A percentile compares a stretch with the other conserved stretches of the same genome.
Evolutionary conservation across 1,140 invertebrate genomes (phyloP).

Genomic region (Drosophila navojoa): DNA sequence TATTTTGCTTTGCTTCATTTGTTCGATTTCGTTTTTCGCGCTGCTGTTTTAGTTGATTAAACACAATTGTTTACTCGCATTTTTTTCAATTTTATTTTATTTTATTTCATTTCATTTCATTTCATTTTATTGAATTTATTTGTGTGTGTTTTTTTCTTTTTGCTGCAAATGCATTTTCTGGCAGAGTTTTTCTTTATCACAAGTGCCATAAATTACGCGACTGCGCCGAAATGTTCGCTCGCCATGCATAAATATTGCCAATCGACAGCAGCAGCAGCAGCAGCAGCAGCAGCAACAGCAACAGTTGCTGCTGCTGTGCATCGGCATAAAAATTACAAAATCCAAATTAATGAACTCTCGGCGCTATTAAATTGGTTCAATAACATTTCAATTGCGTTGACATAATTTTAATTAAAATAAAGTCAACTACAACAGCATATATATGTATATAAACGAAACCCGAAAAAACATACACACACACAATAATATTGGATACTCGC

Average conservation of each 20-base stretch:
- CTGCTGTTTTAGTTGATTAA: conserved; percentile 71
- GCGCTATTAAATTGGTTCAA: conserved; percentile 67
- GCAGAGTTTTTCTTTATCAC: conserved; percentile 55
- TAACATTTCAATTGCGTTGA: conserved; percentile 80
- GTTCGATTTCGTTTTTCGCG: conserved; percentile 7
- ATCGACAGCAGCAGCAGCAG: neutral
- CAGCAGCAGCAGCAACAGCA: neutral
- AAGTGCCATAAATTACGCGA: conserved; percentile 63
- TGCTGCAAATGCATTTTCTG: conserved; percentile 59
- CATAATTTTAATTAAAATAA: conserved; percentile 80
- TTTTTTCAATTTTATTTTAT: neutral
- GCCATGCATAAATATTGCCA: conserved; percentile 40
- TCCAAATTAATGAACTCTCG: conserved; percentile 76
- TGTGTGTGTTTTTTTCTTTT: conserved; percentile 18
- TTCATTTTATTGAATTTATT: neutral
- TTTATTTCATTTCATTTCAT: neutral
- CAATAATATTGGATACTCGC: conserved; percentile 32
- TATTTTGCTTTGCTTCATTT: conserved; percentile 3
- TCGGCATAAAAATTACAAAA: conserved; percentile 74
- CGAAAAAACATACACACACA: no score
- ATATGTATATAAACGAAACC: neutral
- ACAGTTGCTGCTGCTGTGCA: conserved; percentile 19
- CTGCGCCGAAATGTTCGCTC: conserved; percentile 13
- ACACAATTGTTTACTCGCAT: conserved; percentile 62
- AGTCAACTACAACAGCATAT: conserved; percentile 46